Evolutionary conservation across 1,140 invertebrate genomes (phyloP).

Genomic region (Bombus sylvicola): DNA sequence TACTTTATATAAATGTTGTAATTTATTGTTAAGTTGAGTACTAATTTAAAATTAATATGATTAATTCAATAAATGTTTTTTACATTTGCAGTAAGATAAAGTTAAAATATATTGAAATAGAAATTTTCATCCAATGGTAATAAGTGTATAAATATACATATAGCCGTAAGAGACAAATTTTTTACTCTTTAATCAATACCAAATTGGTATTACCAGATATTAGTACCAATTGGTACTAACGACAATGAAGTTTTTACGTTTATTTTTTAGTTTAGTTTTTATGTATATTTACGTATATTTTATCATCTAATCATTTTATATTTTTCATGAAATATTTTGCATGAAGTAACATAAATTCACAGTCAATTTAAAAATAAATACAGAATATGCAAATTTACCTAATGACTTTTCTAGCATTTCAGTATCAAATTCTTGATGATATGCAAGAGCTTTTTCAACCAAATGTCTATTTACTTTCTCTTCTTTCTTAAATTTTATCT

Average conservation of each 20-base stretch:
- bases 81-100: not conserved
- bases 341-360: not conserved
- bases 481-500: slow-evolving; percentile 89
- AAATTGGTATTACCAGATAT: too few species aligned
- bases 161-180: not conserved
- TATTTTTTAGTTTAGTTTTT: not conserved
- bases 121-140: not conserved
- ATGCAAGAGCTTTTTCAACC: slow-evolving; percentile 84
- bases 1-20: not conserved
- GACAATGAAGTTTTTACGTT: not conserved
- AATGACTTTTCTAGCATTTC: slow-evolving; percentile 81
- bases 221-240: not conserved
- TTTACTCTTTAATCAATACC: too few species aligned
- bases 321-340: not conserved
- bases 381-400: slow-evolving; percentile 67
- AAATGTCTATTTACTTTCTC: slow-evolving; percentile 84
- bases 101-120: not conserved
- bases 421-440: slow-evolving; percentile 82
- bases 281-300: not conserved
- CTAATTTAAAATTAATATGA: not conserved
- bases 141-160: not conserved
- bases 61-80: not conserved
- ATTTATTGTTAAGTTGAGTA: not conserved
- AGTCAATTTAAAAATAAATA: not conserved
- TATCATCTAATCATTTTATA: not conserved